Conservation (phyloP, 2,888 invertebrate genomes). For the Perdita meconis region DNA sequence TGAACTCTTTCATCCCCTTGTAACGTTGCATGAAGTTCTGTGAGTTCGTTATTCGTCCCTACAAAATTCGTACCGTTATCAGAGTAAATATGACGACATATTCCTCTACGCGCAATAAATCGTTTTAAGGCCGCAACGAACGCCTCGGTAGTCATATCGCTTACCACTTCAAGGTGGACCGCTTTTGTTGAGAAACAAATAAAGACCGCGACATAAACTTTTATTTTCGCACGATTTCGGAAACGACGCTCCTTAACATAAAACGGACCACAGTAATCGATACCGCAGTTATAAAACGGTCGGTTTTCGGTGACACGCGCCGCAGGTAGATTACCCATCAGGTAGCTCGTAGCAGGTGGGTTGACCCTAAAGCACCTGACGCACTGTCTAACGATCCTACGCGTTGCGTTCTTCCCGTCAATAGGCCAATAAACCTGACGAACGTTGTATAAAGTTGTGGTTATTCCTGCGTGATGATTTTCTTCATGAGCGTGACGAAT, state of each 20-base stretch:
- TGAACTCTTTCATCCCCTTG: background rate
- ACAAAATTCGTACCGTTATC: background rate
- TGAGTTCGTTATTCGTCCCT: background rate
- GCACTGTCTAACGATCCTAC: background rate
- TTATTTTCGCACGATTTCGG: background rate
- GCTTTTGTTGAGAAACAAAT: constrained; percentile 2
- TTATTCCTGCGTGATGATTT: background rate
- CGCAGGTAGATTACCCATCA: background rate
- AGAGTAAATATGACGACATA: background rate
- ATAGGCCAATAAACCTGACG: background rate
- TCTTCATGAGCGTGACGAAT: background rate
- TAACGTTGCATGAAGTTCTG: background rate
- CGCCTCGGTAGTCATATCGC: constrained; percentile 10
- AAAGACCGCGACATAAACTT: background rate
- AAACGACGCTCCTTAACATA: background rate
- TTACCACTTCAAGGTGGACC: constrained; percentile 3
- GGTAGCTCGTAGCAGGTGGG: background rate
- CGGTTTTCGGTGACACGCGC: background rate
- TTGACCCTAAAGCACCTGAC: background rate
- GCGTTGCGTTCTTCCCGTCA: background rate
- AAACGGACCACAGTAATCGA: constrained; percentile 6
- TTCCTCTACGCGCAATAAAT: constrained; percentile 1
- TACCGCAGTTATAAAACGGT: background rate
- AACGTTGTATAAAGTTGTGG: background rate
- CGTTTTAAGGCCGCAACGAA: background rate